phyloP scores from a whole-genome alignment of 2,888 invertebrate genomes.

The Diarsia dahlii region DNA sequence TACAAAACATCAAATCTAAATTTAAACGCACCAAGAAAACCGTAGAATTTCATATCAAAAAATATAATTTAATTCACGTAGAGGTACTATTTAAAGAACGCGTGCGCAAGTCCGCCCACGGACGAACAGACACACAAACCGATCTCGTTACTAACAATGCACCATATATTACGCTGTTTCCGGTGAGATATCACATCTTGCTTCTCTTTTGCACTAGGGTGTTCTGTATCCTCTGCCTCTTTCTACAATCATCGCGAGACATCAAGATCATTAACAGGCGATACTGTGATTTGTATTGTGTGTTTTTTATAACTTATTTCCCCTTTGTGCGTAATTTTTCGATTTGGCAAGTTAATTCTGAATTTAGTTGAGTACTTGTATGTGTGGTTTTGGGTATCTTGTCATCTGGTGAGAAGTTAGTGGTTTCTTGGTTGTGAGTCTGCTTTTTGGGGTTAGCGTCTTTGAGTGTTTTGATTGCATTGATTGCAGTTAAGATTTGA shows the following conservation, averaged over 20 bases:
- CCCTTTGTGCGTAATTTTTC: constrained; percentile 63
- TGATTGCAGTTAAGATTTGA: background rate
- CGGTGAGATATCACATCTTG: constrained; percentile 82
- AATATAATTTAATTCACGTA: constrained; percentile 69
- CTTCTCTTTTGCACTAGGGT: constrained; percentile 70
- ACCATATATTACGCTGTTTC: constrained; percentile 89
- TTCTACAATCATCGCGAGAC: constrained; percentile 81
- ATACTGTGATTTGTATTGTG: constrained; percentile 87
- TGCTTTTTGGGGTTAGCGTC: background rate
- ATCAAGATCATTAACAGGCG: constrained; percentile 88
- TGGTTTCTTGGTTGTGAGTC: constrained; percentile 3
- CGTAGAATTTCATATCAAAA: constrained; percentile 67
- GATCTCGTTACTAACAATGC: constrained; percentile 90
- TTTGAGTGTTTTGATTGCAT: background rate
- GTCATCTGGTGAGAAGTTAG: constrained; percentile 30
- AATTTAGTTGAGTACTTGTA: constrained; percentile 37
- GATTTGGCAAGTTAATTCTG: constrained; percentile 63
- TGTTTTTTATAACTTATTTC: constrained; percentile 68
- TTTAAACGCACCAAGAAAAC: constrained; percentile 50
- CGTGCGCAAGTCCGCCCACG: constrained; percentile 79
- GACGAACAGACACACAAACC: constrained; percentile 82
- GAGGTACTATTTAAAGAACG: constrained; percentile 67
- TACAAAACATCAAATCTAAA: constrained; percentile 52
- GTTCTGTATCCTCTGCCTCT: constrained; percentile 65
- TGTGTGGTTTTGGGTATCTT: constrained; percentile 35